A percentile compares a stretch with the other conserved stretches of the same genome.
Conservation (phyloP, 2,797 vertebrate genomes). For the Dendrocincla tyrannina region DNA sequence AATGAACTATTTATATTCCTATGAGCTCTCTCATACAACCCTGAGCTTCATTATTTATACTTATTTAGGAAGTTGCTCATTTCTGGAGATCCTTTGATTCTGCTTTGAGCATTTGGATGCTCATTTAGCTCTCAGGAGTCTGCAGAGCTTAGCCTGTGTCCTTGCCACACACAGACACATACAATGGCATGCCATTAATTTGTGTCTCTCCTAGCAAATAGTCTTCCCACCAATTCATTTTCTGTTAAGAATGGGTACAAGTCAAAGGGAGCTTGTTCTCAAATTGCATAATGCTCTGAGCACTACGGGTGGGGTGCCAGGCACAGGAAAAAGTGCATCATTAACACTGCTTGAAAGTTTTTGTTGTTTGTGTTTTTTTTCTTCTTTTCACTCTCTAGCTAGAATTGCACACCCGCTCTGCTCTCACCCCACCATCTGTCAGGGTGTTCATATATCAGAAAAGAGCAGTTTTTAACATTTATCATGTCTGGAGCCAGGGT, state of each 20-base stretch:
- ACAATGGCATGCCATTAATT: not conserved
- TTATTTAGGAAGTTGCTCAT: not conserved
- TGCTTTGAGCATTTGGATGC: not conserved
- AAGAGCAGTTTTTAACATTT: not conserved
- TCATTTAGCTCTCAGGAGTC: not conserved
- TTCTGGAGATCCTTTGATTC: not conserved
- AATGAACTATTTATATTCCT: not conserved
- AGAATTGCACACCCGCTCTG: not conserved
- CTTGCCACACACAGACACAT: not conserved
- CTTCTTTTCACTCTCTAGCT: not conserved
- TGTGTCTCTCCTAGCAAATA: not conserved
- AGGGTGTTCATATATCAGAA: not conserved
- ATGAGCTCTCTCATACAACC: not conserved
- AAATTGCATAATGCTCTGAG: not conserved
- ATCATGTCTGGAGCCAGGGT: not conserved
- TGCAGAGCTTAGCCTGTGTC: not conserved
- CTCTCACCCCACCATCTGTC: not conserved
- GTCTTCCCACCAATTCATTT: not conserved
- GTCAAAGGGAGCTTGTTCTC: not conserved
- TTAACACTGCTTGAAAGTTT: not conserved
- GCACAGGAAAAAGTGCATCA: not conserved
- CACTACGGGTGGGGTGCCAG: not conserved
- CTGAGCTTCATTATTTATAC: not conserved
- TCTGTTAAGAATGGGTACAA: not conserved
- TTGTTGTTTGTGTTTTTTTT: fast-evolving